Base-by-base conservation (phyloP, 2,888 invertebrate species). In the Drosophila borborema region DNA sequence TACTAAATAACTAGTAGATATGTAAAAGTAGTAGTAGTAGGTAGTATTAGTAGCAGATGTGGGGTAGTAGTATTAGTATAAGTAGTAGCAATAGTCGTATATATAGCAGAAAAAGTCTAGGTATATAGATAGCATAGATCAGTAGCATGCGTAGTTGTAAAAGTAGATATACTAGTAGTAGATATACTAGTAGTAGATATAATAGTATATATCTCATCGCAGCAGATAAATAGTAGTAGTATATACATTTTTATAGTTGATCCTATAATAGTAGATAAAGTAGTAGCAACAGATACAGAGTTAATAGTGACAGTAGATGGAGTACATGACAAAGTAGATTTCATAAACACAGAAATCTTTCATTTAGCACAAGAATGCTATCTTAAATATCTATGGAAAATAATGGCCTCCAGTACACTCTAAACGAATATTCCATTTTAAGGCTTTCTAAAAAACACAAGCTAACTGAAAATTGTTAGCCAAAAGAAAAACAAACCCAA, bases 401-500 rank as follows among this genome's bases (percentile, higher is more conserved):
- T 31, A 31, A 49, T n/a, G 31, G 14, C n/a, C 28, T 49, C 14
- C 12, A 4, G n/a, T 28, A 23, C 20, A 7, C 20, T 5, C 14
- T 20, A 45, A 12, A 1, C 23, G 14, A 46, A 31, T 28, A 9
- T n/a, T 16, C 4, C 34, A 16, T 14, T 34, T 34, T 20, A 2
- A 36, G 34, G 3, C 8, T 20, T 14, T 41, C 14, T 51, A 20
- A 53, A 53, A 53, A 53, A 54, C 16, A 20, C 51, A 51, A 16
- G 23, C 16, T 53, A 18, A 46, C 49, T 7, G 23, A 12, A 36
- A 51, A 51, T 34, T 20, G 14, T 56, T 46, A 41, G 16, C 31
- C 10, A 56, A 43, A 64, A 64, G 45, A 53, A 48, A 20, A 64
- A 74, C 49, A 73, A 54, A 10, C 54, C 31, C 20, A 43, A 43